A percentile compares a stretch with the other conserved stretches of the same genome.
Evolutionary conservation across 2,888 invertebrate genomes (phyloP).

Genomic region (Caenorhabditis japonica): DNA sequence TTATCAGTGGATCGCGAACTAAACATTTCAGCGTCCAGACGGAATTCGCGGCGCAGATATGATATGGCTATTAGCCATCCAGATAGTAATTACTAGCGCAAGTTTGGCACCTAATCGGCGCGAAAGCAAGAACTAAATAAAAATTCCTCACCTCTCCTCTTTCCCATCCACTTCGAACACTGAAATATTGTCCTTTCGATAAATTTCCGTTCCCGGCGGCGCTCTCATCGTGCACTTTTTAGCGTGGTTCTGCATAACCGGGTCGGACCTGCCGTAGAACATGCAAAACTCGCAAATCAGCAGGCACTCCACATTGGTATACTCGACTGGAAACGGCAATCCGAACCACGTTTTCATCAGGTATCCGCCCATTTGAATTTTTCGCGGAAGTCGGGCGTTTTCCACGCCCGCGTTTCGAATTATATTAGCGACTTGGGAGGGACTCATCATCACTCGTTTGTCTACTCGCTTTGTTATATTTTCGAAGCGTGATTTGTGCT

Average conservation of each 20-base stretch:
- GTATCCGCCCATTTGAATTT: conserved; percentile 37
- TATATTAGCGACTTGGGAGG: no score
- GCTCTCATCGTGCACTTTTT: conserved; percentile 91
- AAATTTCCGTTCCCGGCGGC: conserved; percentile 99
- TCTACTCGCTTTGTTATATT: no score
- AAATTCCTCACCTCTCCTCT: conserved; percentile 81
- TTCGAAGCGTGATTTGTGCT: no score
- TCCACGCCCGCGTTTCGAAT: no score
- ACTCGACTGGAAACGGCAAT: conserved; percentile 98
- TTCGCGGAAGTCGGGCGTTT: conserved; percentile 25
- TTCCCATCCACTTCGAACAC: conserved; percentile 80
- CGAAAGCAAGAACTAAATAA: no score
- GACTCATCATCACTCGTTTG: no score
- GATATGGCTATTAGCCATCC: no score
- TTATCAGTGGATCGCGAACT: no score
- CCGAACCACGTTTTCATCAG: conserved; percentile 85
- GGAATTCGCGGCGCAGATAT: no score
- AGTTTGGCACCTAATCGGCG: no score
- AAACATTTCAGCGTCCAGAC: no score
- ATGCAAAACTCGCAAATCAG: conserved; percentile 97
- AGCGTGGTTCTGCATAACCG: conserved; percentile 65
- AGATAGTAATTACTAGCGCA: no score
- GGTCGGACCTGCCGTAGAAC: conserved; percentile 85
- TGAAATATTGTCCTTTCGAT: conserved; percentile 82
- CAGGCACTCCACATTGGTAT: conserved; percentile 91